Percentiles rank a stretch among this genome's conserved stretches.
These are phyloP conservation scores for Varecia variegata DNA, from an alignment of 2,797 vertebrate genomes.

Conservation along the genomic window DNA sequence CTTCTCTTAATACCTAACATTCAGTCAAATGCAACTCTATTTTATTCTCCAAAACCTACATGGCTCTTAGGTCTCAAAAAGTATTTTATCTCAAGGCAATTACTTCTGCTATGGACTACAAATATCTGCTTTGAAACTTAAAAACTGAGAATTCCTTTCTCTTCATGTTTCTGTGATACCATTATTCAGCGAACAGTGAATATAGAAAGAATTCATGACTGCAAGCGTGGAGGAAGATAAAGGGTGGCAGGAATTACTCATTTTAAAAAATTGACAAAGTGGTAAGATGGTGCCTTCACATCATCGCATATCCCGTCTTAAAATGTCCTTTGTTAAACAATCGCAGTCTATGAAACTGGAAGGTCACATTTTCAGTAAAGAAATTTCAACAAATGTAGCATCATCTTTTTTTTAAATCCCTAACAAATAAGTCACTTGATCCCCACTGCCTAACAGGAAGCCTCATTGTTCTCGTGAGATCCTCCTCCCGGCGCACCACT, in stretches of 20 bases:
- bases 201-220: background rate
- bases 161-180: background rate
- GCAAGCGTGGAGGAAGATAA: background rate
- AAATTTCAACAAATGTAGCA: background rate
- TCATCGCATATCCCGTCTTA: background rate
- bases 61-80: background rate
- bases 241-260: background rate
- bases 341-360: background rate
- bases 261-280: background rate
- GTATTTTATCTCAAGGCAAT: background rate
- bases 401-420: background rate
- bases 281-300: background rate
- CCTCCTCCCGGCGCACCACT: background rate
- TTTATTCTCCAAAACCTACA: background rate
- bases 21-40: background rate
- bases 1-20: background rate
- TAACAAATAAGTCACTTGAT: background rate
- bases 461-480: background rate
- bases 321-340: background rate
- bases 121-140: background rate
- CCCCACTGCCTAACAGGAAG: background rate
- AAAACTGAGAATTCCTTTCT: background rate
- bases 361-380: background rate
- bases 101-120: background rate
- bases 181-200: background rate